These are phyloP conservation scores for Ichneumoninae sp. DNA, from an alignment of 2,888 invertebrate genomes.

Conservation along the genomic window DNA sequence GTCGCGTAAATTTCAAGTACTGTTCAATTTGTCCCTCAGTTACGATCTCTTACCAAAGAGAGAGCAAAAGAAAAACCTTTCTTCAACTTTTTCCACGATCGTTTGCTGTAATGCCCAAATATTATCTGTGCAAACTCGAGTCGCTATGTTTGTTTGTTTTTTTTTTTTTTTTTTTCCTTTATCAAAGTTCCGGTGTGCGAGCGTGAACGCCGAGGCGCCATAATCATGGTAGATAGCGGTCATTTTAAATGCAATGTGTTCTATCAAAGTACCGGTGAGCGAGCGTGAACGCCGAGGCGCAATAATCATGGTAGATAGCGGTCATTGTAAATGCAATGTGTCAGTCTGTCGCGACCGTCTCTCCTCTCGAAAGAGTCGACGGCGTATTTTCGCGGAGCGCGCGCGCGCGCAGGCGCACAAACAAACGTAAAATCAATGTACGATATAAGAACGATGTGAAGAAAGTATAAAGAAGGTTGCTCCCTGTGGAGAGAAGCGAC, in stretches of 20 bases:
- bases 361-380: slow-evolving; percentile 31
- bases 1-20: slow-evolving; percentile 29
- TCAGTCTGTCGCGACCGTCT: slow-evolving; percentile 56
- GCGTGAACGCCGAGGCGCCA: slow-evolving; percentile 31
- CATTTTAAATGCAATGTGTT: slow-evolving; percentile 63
- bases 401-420: slow-evolving; percentile 31
- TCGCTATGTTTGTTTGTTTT: slow-evolving; percentile 31
- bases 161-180: slow-evolving; percentile 37
- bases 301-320: slow-evolving; percentile 56
- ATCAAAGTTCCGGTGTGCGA: slow-evolving; percentile 38
- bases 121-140: slow-evolving; percentile 46
- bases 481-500: slow-evolving; percentile 44
- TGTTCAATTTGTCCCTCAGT: slow-evolving; percentile 29
- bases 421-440: slow-evolving; percentile 25
- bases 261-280: slow-evolving; percentile 42
- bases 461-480: slow-evolving; percentile 44
- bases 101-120: slow-evolving; percentile 61
- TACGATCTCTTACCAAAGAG: slow-evolving; percentile 23
- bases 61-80: slow-evolving; percentile 49
- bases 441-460: slow-evolving; percentile 37
- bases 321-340: slow-evolving; percentile 63
- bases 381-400: slow-evolving; percentile 46
- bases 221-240: slow-evolving; percentile 56
- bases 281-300: slow-evolving; percentile 30
- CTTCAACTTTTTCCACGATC: slow-evolving; percentile 38